Evolutionary conservation across 1,140 invertebrate species (phyloP).

Genomic region (Atta cephalotes): DNA sequence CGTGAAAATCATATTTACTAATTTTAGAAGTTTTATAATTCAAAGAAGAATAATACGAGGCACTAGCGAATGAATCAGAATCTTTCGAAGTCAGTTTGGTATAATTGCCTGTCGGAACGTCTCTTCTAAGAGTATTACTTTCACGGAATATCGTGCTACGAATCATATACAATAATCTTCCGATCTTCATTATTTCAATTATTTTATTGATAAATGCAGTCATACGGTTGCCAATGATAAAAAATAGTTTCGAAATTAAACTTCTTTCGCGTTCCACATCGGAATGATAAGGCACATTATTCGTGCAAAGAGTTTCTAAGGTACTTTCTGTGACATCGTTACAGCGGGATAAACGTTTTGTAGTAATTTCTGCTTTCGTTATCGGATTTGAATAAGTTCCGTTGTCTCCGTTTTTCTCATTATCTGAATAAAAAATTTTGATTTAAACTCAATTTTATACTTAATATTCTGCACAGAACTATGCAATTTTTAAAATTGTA

Average conservation of each 20-base stretch:
- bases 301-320: slow-evolving; percentile 13
- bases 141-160: not conserved
- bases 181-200: not conserved
- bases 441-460: slow-evolving; percentile 27
- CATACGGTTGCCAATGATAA: slow-evolving; percentile 62
- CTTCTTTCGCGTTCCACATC: not conserved
- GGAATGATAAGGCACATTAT: not conserved
- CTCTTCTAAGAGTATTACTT: not conserved
- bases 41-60: not conserved
- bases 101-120: not conserved
- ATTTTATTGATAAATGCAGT: slow-evolving; percentile 62
- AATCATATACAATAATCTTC: not conserved
- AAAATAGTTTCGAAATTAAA: slow-evolving; percentile 58
- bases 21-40: not conserved
- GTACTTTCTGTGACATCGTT: not conserved
- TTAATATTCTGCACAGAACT: not conserved
- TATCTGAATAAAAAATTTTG: slow-evolving; percentile 31
- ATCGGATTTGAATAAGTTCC: slow-evolving; percentile 37
- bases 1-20: not conserved
- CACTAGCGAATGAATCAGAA: not conserved
- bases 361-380: slow-evolving; percentile 36
- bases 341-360: slow-evolving; percentile 16
- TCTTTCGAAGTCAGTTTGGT: not conserved
- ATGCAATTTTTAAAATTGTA: slow-evolving; percentile 1
- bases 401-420: slow-evolving; percentile 37